phyloP scores from a whole-genome alignment of 1,140 invertebrate genomes.

The Zaprionus inermis region DNA sequence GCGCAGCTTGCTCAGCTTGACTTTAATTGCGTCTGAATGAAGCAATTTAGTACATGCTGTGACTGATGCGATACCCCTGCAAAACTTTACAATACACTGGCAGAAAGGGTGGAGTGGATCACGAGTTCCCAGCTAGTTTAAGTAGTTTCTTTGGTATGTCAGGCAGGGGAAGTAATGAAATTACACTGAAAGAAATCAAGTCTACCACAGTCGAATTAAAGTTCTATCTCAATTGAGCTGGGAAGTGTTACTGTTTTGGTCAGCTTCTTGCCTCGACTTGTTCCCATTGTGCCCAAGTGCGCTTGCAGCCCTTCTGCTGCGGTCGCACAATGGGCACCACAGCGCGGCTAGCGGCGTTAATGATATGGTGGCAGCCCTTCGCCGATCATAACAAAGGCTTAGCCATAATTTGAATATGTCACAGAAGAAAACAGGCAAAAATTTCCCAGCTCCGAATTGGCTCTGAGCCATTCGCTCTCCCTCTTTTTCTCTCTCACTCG shows the following conservation, averaged over 20 bases:
- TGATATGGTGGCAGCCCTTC: slow-evolving; percentile 77
- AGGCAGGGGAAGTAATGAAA: too few species aligned
- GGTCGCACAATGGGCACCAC: slow-evolving; percentile 71
- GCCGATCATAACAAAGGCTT: slow-evolving; percentile 67
- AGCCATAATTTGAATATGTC: slow-evolving; percentile 74
- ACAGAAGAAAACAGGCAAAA: slow-evolving; percentile 29
- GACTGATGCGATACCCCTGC: slow-evolving; percentile 21
- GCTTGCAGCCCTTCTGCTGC: slow-evolving; percentile 37
- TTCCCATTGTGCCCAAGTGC: slow-evolving; percentile 24
- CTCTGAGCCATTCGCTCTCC: slow-evolving; percentile 25
- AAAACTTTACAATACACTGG: background rate
- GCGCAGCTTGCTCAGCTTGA: slow-evolving; percentile 62
- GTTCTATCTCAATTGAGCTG: background rate
- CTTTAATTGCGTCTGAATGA: slow-evolving; percentile 79
- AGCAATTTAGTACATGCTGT: slow-evolving; percentile 80
- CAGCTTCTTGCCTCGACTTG: slow-evolving; percentile 34
- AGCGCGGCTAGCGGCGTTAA: slow-evolving; percentile 70
- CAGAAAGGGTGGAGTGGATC: background rate
- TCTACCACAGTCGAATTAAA: too few species aligned
- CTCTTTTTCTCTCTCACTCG: background rate
- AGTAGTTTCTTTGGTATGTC: too few species aligned
- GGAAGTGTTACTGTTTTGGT: slow-evolving; percentile 29
- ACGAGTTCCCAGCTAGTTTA: background rate
- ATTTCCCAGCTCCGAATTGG: slow-evolving; percentile 68
- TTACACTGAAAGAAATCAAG: too few species aligned